Base-by-base conservation (phyloP, 1,140 invertebrate species). In the Protaetia brevitarsis region DNA sequence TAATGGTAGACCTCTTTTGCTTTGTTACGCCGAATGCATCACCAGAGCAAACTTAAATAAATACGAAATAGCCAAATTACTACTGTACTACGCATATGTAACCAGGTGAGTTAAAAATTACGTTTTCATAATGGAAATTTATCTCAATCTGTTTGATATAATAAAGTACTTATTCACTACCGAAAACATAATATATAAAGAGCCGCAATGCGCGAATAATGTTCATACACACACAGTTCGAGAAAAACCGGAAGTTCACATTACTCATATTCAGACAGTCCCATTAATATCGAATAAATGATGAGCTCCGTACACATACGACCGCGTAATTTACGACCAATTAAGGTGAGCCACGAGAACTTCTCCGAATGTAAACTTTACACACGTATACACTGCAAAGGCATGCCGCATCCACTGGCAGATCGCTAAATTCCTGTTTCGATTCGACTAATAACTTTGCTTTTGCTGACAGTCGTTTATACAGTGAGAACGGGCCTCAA, bases 51-150 rank as follows among this genome's bases (percentile, higher is more conserved):
- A 80, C 29, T 74, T 85, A 26, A 82, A 82, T 66, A 82, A 82
- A 71, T 82, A 83, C 63, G 83, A 85, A 75, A 77, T 84, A 62
- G 83, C 83, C 51, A 83, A 83, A 63, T 71, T 84, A 64, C 68
- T 85, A 51, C 75, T 85, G 59, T 85, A 84, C 78, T 85, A 84
- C 74, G 80, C 79, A 56, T 81, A 82, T 34, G 79, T 85, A 71
- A 81, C 83, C 19, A 80, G 79, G 84, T 85, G 79, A 83, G 79
- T 51, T n/a, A n/a, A n/a, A n/a, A n/a, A n/a, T n/a, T n/a, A n/a
- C n/a, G n/a, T n/a, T n/a, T n/a, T n/a, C n/a, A n/a, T n/a, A n/a
- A n/a, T n/a, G n/a, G n/a, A n/a, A n/a, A n/a, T n/a, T n/a, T n/a
- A n/a, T n/a, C n/a, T n/a, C n/a, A n/a, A n/a, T n/a, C n/a, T n/a